phyloP scores from a whole-genome alignment of 2,113 vertebrate genomes.

The Cathartes aura region DNA sequence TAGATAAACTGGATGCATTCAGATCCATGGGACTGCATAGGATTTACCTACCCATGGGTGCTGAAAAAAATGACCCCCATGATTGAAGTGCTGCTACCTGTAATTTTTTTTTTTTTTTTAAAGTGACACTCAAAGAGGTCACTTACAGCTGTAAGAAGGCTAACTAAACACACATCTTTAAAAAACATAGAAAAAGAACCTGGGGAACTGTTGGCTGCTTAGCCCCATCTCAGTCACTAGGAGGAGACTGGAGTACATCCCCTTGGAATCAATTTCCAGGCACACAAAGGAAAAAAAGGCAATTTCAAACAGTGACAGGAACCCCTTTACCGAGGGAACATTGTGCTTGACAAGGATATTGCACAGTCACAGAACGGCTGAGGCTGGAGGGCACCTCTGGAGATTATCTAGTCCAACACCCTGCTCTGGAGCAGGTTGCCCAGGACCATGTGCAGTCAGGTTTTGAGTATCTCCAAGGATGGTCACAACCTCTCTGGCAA shows the following conservation, averaged over 20 bases:
- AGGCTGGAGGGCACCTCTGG: background rate
- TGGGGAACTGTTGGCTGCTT: background rate
- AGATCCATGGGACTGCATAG: background rate
- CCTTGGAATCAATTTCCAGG: background rate
- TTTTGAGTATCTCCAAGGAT: background rate
- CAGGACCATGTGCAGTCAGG: fast-evolving
- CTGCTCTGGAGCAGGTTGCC: background rate
- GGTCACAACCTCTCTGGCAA: background rate
- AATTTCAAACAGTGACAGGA: background rate
- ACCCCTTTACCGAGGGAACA: background rate
- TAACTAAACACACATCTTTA: background rate
- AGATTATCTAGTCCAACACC: background rate
- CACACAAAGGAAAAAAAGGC: background rate
- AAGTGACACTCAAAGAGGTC: background rate
- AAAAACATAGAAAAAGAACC: background rate
- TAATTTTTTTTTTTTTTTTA: background rate
- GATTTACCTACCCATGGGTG: background rate
- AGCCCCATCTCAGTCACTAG: background rate
- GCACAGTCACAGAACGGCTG: background rate
- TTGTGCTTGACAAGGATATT: background rate
- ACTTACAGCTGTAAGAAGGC: background rate
- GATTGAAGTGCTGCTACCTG: background rate
- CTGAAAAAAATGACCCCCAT: background rate
- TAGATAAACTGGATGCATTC: background rate
- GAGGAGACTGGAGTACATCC: background rate